These are phyloP conservation scores for Drosophila auraria DNA, from an alignment of 1,140 invertebrate genomes.

Conservation along the genomic window DNA sequence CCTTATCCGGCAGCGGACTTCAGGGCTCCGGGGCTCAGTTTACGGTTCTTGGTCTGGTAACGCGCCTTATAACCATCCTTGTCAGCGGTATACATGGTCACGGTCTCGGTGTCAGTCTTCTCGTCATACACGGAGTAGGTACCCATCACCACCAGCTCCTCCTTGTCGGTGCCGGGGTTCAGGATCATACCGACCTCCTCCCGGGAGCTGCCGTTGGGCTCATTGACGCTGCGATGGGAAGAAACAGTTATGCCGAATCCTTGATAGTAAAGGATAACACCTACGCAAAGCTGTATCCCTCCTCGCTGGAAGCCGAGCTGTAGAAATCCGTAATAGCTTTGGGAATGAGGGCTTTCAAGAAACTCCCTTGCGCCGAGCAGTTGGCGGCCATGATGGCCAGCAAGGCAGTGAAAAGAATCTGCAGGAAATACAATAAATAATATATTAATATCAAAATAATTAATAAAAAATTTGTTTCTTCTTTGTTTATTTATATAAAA, in stretches of 20 bases:
- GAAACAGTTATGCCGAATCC: background rate
- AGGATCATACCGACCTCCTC: conserved; percentile 80
- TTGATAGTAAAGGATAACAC: background rate
- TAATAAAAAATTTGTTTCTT: too few species aligned
- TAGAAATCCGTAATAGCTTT: conserved; percentile 52
- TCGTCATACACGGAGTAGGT: conserved; percentile 66
- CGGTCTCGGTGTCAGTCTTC: conserved; percentile 76
- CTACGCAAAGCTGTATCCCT: conserved; percentile 75
- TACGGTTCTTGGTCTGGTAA: conserved; percentile 77
- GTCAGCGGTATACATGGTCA: conserved; percentile 82
- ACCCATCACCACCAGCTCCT: conserved; percentile 83
- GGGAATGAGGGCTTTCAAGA: conserved; percentile 62
- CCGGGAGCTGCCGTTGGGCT: conserved; percentile 76
- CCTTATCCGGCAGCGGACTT: conserved; percentile 78
- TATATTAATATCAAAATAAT: background rate
- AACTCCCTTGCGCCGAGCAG: conserved; percentile 57
- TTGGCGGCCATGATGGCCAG: conserved; percentile 61
- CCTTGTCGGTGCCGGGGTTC: conserved; percentile 74
- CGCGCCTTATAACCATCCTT: conserved; percentile 81
- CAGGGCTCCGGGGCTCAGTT: conserved; percentile 68
- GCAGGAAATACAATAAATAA: conserved; percentile 1
- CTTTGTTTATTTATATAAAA: too few species aligned
- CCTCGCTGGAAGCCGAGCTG: conserved; percentile 52
- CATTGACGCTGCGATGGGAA: conserved; percentile 47
- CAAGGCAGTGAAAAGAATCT: conserved; percentile 67